Conservation (phyloP, 2,888 invertebrate genomes). For the Antheraea assamensis region DNA sequence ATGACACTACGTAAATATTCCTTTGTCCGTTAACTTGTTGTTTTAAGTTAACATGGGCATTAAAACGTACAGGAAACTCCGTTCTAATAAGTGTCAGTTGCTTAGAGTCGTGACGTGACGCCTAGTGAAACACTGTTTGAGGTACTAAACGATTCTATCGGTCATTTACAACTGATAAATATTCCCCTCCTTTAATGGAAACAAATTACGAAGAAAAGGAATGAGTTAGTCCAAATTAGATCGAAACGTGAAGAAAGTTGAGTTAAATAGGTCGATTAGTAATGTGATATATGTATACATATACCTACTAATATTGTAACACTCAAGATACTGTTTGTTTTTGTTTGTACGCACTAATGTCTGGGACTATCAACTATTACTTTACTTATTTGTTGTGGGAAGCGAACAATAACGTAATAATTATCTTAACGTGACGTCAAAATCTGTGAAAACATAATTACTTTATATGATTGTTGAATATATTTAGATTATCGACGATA, state of each 20-base stretch:
- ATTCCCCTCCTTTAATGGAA: slow-evolving; percentile 28
- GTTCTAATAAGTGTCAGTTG: slow-evolving; percentile 52
- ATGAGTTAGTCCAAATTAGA: slow-evolving; percentile 20
- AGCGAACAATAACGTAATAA: too few species aligned
- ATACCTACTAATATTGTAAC: neutral
- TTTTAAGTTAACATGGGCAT: slow-evolving; percentile 37
- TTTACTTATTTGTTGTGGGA: too few species aligned
- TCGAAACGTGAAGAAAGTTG: slow-evolving; percentile 9
- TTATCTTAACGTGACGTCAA: too few species aligned
- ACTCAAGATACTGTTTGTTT: too few species aligned
- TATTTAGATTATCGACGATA: too few species aligned
- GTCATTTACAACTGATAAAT: slow-evolving; percentile 31
- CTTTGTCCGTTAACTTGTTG: slow-evolving; percentile 10
- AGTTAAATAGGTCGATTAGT: slow-evolving; percentile 14
- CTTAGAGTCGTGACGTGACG: slow-evolving; percentile 42
- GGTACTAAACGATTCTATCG: slow-evolving; percentile 35
- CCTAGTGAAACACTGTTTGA: slow-evolving; percentile 34
- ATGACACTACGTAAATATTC: slow-evolving; percentile 13
- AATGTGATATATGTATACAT: neutral
- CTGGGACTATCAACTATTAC: too few species aligned
- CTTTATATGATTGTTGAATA: too few species aligned
- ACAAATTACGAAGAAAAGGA: slow-evolving; percentile 24
- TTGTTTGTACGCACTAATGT: too few species aligned
- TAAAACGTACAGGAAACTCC: slow-evolving; percentile 42
- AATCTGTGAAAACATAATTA: too few species aligned